phyloP scores from a whole-genome alignment of 2,113 vertebrate species.

The Edolisoma coerulescens region DNA sequence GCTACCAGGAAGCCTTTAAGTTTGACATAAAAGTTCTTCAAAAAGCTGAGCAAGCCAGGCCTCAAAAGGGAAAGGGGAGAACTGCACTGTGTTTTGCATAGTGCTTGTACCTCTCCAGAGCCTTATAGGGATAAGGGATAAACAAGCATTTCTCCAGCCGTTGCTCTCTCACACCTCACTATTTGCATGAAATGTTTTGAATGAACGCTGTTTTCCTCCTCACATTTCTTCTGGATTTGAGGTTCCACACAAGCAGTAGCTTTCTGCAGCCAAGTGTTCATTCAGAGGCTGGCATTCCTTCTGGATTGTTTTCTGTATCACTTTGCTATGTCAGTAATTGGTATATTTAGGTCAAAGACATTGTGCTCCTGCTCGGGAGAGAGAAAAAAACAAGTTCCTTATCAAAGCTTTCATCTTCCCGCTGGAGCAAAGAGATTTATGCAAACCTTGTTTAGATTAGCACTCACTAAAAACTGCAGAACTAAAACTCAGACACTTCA shows the following conservation, averaged over 20 bases:
- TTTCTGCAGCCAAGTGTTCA: conserved; percentile 21
- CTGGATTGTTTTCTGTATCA: background rate
- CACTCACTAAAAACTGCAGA: conserved; percentile 4
- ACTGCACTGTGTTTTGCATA: background rate
- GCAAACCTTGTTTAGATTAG: conserved; percentile 28
- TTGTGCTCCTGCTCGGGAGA: background rate
- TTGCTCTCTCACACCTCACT: background rate
- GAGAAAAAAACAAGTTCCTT: background rate
- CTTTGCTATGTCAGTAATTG: conserved; percentile 36
- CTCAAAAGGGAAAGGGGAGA: background rate
- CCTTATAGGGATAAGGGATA: background rate
- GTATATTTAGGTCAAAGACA: conserved; percentile 55
- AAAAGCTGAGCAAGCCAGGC: background rate
- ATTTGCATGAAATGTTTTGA: background rate
- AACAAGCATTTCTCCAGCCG: background rate
- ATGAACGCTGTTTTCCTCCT: background rate
- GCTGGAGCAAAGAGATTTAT: background rate
- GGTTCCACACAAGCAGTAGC: background rate
- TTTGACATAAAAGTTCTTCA: background rate
- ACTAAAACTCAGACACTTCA: background rate
- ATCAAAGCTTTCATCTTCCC: conserved; percentile 30
- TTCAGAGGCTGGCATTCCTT: conserved; percentile 18
- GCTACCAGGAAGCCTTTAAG: background rate
- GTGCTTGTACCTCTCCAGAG: background rate
- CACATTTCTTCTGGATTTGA: background rate